Base-by-base conservation (phyloP, 2,888 invertebrate species). In the Eupithecia inturbata region DNA sequence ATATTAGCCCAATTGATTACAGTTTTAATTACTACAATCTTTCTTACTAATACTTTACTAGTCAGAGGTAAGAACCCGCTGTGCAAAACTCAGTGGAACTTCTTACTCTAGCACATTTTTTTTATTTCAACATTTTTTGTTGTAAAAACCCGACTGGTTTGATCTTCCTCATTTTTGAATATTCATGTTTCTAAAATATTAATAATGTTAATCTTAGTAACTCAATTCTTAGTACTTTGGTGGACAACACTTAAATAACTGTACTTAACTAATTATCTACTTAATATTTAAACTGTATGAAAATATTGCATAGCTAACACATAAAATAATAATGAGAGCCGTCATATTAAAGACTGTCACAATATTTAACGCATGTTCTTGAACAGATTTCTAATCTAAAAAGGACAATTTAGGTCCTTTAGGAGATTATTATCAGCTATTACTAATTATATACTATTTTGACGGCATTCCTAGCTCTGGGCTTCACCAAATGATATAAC, bases 51-150 rank as follows among this genome's bases (percentile, higher is more conserved):
- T 82, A 86, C 80, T 85, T 86, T 84, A 88, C 92, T 92, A 92
- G 92, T 92, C 92, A 92, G 88, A 86, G 85, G 89, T 89, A 87
- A 85, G 84, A 53, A 86, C 84, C 86, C 80, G 85, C 79, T 81
- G 85, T 86, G 84, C 84, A 80, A 78, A 84, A 82, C 85, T 33
- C 86, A 85, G 84, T 88, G 88, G 86, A 83, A 83, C 85, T 89
- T 88, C 88, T 82, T 80, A 86, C 87, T 85, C 79, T 91, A 89
- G 88, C 85, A 87, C 86, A 86, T 88, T 83, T 57, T 53, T 53
- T 57, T 16, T 64, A 84, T 84, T 86, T 86, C 81, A 83, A 86
- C 85, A 86, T 80, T 83, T 66, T 80, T 84, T 76, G 71, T 83
- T 83, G 81, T 82, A 82, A 75, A 66, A 82, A 84, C 87, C 82